Evolutionary conservation across 2,797 vertebrate species (phyloP), one percentile per base, ranked within the genome.

Genomic region (Anisognathus igniventris): DNA sequence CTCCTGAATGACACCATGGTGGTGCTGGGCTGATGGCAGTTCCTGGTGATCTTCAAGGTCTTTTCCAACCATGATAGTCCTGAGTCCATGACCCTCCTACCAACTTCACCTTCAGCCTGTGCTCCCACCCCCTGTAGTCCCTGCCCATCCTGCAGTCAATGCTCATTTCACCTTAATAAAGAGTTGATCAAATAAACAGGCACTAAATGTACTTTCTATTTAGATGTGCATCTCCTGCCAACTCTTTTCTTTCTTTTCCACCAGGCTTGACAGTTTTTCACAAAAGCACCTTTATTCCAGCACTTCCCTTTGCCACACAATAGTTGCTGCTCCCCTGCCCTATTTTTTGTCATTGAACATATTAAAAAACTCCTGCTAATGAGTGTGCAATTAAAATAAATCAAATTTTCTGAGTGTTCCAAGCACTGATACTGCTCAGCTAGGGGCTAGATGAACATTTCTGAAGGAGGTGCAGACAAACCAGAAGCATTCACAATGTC

Each of bases 351-450:
- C 92, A 94, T 57, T 95, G 78, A 88, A 53, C 4, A 20, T 74
- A 67, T 44, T 78, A 76, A 91, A 91, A 67, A 54, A n/a, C 28
- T 74, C 54, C 37, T 0, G 4, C 31, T 89, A 93, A 90, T 95
- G 80, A 85, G 61, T 18, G 28, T 57, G 66, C 35, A 92, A 88
- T 88, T 81, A 79, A 95, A 97, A 88, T 64, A 90, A 93, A 86
- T 71, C 40, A 74, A 42, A 81, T 56, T 57, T 84, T 53, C 50
- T 27, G 45, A 73, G 61, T 23, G n/a, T 80, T 78, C 28, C 58
- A 64, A 71, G 51, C 54, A 25, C 42, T 81, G 68, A 47, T 42
- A 74, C 19, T 80, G 71, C 35, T 18, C 54, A 48, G 4, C 24
- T 57, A 33, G 0, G 2, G 79, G 37, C 56, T 48, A 45, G 50